Percentiles rank a stretch among this genome's conserved stretches.
phyloP scores from a whole-genome alignment of 2,113 vertebrate species.

The Rhinolophus sinicus region DNA sequence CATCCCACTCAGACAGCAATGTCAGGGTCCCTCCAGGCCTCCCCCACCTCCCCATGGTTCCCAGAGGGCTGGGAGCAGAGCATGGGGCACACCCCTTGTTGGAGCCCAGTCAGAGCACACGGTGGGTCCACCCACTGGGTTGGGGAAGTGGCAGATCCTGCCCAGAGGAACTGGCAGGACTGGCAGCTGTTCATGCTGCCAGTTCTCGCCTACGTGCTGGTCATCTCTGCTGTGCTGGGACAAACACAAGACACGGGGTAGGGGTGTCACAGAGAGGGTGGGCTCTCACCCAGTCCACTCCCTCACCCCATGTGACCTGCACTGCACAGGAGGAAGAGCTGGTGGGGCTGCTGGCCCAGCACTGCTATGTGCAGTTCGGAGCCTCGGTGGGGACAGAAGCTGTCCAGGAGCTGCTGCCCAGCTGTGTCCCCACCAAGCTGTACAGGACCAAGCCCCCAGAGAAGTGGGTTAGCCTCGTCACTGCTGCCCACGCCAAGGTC shows the following conservation, averaged over 20 bases:
- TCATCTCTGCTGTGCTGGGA: background rate
- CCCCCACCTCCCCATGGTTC: background rate
- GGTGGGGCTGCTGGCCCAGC: constrained; percentile 90
- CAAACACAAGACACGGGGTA: fast-evolving
- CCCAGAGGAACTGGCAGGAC: background rate
- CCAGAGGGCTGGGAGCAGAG: background rate
- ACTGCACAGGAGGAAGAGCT: constrained; percentile 91
- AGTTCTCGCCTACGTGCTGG: background rate
- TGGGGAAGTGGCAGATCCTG: background rate
- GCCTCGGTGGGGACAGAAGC: constrained; percentile 81
- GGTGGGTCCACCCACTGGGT: background rate
- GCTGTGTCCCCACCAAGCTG: constrained; percentile 88
- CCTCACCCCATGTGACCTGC: background rate
- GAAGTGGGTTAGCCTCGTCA: constrained; percentile 92
- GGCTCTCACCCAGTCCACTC: too few species aligned
- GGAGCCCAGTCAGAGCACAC: fast-evolving
- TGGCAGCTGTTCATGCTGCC: background rate
- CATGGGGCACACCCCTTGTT: fast-evolving
- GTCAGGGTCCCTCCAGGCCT: background rate
- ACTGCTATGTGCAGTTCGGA: constrained; percentile 91
- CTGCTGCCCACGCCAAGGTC: constrained; percentile 90
- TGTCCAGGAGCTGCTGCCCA: constrained; percentile 87
- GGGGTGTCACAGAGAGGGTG: fast-evolving
- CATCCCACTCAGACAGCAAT: background rate
- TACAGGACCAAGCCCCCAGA: constrained; percentile 90